phyloP scores from a whole-genome alignment of 2,113 vertebrate species.

The Tricholaema leucomelas region DNA sequence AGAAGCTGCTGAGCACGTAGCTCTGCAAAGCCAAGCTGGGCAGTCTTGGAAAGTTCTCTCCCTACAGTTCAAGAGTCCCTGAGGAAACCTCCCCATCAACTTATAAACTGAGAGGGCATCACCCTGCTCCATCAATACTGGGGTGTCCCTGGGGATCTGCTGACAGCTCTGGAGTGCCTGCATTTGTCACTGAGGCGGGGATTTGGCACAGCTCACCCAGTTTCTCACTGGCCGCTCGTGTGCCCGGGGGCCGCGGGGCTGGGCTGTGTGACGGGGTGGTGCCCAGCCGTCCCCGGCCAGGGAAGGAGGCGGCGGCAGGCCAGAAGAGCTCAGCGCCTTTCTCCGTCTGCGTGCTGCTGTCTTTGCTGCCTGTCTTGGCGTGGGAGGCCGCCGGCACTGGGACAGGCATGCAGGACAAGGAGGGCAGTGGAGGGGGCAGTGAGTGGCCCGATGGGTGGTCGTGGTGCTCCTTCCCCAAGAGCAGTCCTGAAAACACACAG shows the following conservation, averaged over 20 bases:
- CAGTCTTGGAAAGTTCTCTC: neutral
- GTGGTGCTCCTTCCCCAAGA: slow-evolving; percentile 74
- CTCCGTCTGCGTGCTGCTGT: slow-evolving; percentile 85
- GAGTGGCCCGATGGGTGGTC: slow-evolving; percentile 39
- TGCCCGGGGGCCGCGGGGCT: slow-evolving; percentile 35
- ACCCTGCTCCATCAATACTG: neutral
- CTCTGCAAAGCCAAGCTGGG: neutral
- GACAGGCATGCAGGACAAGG: slow-evolving; percentile 22
- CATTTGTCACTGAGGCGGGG: fast-evolving
- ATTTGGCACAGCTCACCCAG: slow-evolving; percentile 54
- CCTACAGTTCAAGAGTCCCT: neutral
- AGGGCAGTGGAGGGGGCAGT: slow-evolving; percentile 44
- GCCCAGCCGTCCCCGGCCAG: slow-evolving; percentile 69
- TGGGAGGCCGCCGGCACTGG: slow-evolving; percentile 60
- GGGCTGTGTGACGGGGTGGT: slow-evolving; percentile 70
- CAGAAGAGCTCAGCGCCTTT: slow-evolving; percentile 77
- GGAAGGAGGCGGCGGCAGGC: slow-evolving; percentile 69
- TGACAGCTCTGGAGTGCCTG: neutral
- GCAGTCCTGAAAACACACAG: slow-evolving; percentile 55
- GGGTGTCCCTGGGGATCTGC: too few relatives aligned
- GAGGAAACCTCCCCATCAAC: neutral
- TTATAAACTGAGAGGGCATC: neutral
- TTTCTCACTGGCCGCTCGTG: slow-evolving; percentile 59
- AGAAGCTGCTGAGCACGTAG: neutral
- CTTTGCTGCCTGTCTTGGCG: slow-evolving; percentile 80